These are phyloP conservation scores for Phataginus tetradactyla DNA, from an alignment of 2,797 vertebrate species.

Conservation along the genomic window DNA sequence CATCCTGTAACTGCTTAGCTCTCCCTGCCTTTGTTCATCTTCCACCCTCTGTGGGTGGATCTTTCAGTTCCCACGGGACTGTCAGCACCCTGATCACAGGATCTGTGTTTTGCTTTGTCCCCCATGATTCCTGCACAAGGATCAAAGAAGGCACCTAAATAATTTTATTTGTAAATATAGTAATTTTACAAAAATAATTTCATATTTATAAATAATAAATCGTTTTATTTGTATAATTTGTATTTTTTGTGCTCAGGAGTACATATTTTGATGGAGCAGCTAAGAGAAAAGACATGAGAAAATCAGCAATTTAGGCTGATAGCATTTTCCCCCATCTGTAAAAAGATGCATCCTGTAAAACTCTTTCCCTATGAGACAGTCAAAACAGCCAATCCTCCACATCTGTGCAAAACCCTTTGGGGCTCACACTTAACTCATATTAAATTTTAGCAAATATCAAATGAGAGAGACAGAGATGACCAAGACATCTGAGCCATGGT, in stretches of 20 bases:
- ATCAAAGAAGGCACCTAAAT: not conserved
- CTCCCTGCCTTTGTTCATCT: not conserved
- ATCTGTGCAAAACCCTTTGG: not conserved
- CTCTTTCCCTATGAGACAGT: not conserved
- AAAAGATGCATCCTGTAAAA: not conserved
- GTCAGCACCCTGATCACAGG: not conserved
- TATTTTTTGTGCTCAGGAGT: not conserved
- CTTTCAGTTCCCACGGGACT: not conserved
- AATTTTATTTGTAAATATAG: not conserved
- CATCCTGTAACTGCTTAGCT: fast-evolving
- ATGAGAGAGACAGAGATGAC: not conserved
- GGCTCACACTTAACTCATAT: not conserved
- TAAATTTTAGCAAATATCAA: conserved; percentile 25
- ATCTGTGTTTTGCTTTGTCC: not conserved
- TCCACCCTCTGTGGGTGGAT: fast-evolving
- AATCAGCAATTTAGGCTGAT: not conserved
- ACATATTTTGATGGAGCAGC: not conserved
- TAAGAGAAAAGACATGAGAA: not conserved
- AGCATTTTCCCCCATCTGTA: not conserved
- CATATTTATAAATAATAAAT: not conserved
- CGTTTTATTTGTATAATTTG: not conserved
- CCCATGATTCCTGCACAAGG: not conserved
- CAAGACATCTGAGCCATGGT: not conserved
- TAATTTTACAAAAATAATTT: not conserved
- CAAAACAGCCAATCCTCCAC: not conserved